phyloP scores from a whole-genome alignment of 2,888 invertebrate species.

The Orgyia antiqua region DNA sequence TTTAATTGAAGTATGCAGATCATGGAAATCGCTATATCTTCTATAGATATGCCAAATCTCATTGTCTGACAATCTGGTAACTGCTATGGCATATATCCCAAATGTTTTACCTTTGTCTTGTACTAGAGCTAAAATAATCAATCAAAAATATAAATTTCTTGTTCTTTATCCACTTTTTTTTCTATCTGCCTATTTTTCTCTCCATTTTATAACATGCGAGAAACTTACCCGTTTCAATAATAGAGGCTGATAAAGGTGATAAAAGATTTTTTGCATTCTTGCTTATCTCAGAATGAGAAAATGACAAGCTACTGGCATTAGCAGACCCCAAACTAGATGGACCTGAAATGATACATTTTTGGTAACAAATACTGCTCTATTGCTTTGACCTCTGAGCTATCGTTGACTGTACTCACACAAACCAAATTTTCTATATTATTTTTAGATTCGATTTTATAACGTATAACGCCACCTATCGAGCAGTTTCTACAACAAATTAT shows the following conservation, averaged over 20 bases:
- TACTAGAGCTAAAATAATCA: constrained; percentile 79
- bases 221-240: constrained; percentile 81
- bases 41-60: constrained; percentile 95
- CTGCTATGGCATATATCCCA: constrained; percentile 92
- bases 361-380: too few species aligned
- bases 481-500: too few species aligned
- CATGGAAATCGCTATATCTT: constrained; percentile 95
- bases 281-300: constrained; percentile 66
- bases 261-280: constrained; percentile 55
- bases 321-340: constrained; percentile 54
- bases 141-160: neutral
- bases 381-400: too few species aligned
- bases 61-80: constrained; percentile 82
- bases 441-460: too few species aligned
- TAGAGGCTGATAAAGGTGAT: constrained; percentile 75
- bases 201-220: too few species aligned
- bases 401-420: too few species aligned
- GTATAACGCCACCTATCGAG: too few species aligned
- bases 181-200: too few species aligned
- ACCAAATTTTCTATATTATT: too few species aligned
- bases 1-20: constrained; percentile 89
- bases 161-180: neutral
- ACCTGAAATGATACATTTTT: constrained; percentile 40
- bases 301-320: constrained; percentile 49
- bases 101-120: constrained; percentile 91